Conservation (phyloP, 2,113 vertebrate species). For the Elgaria multicarinata region DNA sequence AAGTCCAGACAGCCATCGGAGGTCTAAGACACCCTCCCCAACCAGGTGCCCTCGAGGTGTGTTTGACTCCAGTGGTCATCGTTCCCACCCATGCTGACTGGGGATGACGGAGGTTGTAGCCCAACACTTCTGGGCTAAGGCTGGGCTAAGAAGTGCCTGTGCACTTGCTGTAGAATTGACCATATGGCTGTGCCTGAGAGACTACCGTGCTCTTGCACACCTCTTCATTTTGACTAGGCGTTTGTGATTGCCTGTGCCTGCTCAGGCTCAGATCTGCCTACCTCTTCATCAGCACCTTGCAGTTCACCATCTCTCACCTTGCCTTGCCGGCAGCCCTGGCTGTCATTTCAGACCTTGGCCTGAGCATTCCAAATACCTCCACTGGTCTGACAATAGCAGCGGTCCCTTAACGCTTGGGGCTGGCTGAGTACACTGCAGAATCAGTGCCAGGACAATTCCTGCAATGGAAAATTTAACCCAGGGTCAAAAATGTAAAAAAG, state of each 20-base stretch:
- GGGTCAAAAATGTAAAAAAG: neutral
- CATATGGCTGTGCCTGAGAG: too few species aligned
- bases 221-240: neutral
- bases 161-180: neutral
- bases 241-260: neutral
- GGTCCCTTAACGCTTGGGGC: neutral
- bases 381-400: neutral
- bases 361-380: neutral
- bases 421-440: neutral
- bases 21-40: neutral
- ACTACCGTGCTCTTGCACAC: too few species aligned
- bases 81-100: too few species aligned
- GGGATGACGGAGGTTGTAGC: too few species aligned
- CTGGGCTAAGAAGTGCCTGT: neutral
- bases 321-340: too few species aligned
- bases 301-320: too few species aligned
- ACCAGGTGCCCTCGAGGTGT: too few species aligned
- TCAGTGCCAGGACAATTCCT: neutral
- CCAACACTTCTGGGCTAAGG: too few species aligned
- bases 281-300: neutral
- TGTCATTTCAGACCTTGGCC: neutral
- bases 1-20: neutral
- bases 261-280: neutral
- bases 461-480: neutral
- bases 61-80: too few species aligned